Evolutionary conservation across 2,888 invertebrate species (phyloP).

Genomic region (Amiota mariae): DNA sequence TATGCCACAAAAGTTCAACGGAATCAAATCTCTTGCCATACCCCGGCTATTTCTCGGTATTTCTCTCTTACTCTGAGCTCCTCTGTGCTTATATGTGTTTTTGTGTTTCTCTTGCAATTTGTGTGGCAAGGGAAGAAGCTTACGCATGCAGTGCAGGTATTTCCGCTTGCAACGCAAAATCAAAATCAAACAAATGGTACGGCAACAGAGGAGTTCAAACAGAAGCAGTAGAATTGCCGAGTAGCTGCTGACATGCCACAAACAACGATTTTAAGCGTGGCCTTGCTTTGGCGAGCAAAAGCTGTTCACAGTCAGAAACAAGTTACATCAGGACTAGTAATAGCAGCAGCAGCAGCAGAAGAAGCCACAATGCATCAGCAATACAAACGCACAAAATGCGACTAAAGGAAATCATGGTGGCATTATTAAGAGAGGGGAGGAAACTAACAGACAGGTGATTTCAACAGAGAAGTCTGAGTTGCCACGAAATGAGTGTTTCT

Average conservation of each 20-base stretch:
- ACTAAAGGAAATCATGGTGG: neutral
- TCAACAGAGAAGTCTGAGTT: too few relatives aligned
- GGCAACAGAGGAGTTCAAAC: slow-evolving; percentile 46
- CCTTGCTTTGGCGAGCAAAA: neutral
- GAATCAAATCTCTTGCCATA: slow-evolving; percentile 21
- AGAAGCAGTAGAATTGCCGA: slow-evolving; percentile 40
- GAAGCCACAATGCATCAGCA: slow-evolving; percentile 21
- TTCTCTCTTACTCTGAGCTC: slow-evolving; percentile 3
- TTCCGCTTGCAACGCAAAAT: slow-evolving; percentile 57
- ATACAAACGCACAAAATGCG: slow-evolving; percentile 2
- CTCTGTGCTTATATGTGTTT: neutral
- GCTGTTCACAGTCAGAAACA: neutral
- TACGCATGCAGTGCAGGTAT: slow-evolving; percentile 43
- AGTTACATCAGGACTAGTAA: too few relatives aligned
- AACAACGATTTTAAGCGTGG: slow-evolving; percentile 22
- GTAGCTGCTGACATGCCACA: slow-evolving; percentile 29
- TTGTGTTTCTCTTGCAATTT: neutral
- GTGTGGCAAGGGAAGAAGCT: slow-evolving; percentile 22
- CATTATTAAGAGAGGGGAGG: neutral
- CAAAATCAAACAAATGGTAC: slow-evolving; percentile 9
- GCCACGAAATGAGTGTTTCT: neutral
- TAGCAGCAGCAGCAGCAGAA: slow-evolving; percentile 7
- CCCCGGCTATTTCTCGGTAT: slow-evolving; percentile 25
- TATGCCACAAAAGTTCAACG: slow-evolving; percentile 48
- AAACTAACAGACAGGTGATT: too few relatives aligned